Evolutionary conservation across 2,888 invertebrate species (phyloP).

Genomic region (Dolomedes plantarius): DNA sequence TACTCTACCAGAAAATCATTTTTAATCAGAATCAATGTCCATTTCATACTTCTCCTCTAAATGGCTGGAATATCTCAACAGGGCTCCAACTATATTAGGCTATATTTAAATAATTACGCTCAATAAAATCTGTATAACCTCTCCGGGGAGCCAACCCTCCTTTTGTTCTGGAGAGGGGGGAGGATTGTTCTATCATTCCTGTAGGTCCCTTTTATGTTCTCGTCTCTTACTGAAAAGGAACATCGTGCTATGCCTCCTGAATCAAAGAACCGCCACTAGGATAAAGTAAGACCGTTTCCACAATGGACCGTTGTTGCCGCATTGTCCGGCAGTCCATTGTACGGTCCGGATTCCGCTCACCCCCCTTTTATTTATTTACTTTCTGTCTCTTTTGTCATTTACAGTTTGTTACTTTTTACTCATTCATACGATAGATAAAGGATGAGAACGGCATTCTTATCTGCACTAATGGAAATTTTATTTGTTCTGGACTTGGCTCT

Average conservation of each 20-base stretch:
- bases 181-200: conserved; percentile 7
- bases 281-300: conserved; percentile 30
- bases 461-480: conserved; percentile 58
- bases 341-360: conserved; percentile 31
- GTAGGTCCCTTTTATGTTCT: conserved; percentile 14
- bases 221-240: neutral
- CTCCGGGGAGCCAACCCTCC: neutral
- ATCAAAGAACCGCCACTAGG: conserved; percentile 51
- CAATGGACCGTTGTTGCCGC: conserved; percentile 52
- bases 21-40: no score
- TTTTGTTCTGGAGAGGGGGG: neutral
- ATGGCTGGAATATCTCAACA: neutral
- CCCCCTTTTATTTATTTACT: conserved; percentile 55
- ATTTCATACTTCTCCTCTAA: neutral
- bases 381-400: conserved; percentile 61
- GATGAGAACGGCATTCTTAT: conserved; percentile 36
- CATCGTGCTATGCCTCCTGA: conserved; percentile 25
- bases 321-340: conserved; percentile 65
- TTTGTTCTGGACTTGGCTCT: conserved; percentile 1
- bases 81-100: neutral
- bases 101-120: conserved; percentile 2
- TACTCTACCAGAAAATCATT: no score
- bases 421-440: conserved; percentile 39
- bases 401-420: conserved; percentile 67
- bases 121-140: conserved; percentile 6